Evolutionary conservation across 2,888 invertebrate species (phyloP).

Genomic region (Heliconius sara): DNA sequence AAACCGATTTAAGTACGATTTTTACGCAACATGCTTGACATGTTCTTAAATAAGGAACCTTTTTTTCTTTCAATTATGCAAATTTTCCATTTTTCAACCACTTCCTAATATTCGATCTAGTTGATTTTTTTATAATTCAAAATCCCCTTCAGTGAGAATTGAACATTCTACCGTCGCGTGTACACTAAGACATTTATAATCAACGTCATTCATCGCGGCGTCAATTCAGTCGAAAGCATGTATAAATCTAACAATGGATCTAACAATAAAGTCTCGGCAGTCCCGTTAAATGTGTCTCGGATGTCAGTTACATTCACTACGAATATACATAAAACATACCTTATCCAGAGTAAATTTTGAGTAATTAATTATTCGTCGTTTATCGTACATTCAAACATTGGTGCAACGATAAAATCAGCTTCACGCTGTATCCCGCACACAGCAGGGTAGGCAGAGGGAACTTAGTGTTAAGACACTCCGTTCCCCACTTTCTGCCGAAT

Average conservation of each 20-base stretch:
- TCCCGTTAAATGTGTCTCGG: constrained; percentile 8
- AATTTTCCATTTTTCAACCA: too few relatives aligned
- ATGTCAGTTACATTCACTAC: not conserved
- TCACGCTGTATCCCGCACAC: too few relatives aligned
- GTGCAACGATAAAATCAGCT: not conserved
- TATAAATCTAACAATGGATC: not conserved
- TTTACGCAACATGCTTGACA: too few relatives aligned
- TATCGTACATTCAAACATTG: not conserved
- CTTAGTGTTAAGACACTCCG: too few relatives aligned
- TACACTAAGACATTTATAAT: not conserved
- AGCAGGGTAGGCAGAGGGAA: too few relatives aligned
- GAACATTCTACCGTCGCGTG: not conserved
- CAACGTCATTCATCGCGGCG: not conserved
- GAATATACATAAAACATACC: not conserved
- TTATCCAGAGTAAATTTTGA: too few relatives aligned
- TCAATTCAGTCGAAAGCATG: not conserved
- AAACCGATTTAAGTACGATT: too few relatives aligned
- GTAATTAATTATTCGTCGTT: not conserved
- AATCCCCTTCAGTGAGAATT: not conserved
- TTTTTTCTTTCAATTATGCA: too few relatives aligned
- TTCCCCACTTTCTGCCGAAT: too few relatives aligned
- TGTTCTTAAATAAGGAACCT: too few relatives aligned
- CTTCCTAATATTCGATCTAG: too few relatives aligned
- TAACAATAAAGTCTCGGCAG: constrained; percentile 3
- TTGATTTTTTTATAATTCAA: not conserved